Conservation (phyloP, 2,113 vertebrate species). For the Carettochelys insculpta region DNA sequence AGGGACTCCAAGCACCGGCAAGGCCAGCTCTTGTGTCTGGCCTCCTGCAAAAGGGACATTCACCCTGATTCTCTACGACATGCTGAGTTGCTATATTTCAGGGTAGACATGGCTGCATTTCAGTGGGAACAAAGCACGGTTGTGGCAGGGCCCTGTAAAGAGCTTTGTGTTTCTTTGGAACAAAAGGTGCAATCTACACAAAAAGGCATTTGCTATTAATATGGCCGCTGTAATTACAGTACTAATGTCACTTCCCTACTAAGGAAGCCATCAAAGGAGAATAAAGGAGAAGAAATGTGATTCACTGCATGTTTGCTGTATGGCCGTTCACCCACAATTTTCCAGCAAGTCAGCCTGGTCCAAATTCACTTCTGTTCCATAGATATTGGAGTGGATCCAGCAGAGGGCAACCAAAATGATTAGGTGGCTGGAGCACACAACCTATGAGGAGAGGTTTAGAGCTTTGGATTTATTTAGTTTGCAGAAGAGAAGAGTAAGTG, state of each 20-base stretch:
- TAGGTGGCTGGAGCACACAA: too few relatives aligned
- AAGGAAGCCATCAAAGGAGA: not conserved
- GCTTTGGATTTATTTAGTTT: too few relatives aligned
- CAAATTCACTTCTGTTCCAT: fast-evolving
- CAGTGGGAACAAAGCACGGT: not conserved
- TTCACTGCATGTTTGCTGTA: not conserved
- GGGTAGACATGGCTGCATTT: not conserved
- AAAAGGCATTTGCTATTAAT: not conserved
- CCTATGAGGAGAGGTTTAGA: too few relatives aligned
- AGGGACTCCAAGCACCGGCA: not conserved
- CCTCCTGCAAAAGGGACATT: not conserved
- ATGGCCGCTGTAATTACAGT: not conserved
- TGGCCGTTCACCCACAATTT: fast-evolving
- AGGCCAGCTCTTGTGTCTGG: not conserved
- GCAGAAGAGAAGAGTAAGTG: too few relatives aligned
- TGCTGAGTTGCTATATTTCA: not conserved
- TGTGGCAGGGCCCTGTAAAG: not conserved
- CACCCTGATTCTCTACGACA: not conserved
- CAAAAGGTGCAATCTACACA: not conserved
- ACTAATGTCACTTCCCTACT: too few relatives aligned
- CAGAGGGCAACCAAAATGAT: too few relatives aligned
- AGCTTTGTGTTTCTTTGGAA: not conserved
- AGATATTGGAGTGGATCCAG: too few relatives aligned
- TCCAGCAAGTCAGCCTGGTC: not conserved
- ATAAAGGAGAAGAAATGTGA: not conserved